These are phyloP conservation scores for Sepiola atlantica DNA, from an alignment of 2,888 invertebrate genomes.

Conservation along the genomic window DNA sequence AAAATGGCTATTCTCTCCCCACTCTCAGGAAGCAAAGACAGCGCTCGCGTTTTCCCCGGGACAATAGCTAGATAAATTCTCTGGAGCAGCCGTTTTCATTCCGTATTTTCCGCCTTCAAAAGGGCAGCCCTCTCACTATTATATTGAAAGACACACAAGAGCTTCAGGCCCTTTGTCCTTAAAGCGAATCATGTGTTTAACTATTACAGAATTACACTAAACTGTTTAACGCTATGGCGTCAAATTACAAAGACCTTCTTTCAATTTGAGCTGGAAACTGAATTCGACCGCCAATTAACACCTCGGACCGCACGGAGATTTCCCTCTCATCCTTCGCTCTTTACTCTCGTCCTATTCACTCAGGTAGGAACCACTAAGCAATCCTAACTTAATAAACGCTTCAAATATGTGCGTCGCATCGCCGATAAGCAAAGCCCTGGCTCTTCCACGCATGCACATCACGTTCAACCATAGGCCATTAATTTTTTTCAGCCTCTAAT, in stretches of 20 bases:
- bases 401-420: neutral
- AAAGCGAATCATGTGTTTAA: neutral
- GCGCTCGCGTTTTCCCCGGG: no score
- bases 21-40: no score
- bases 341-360: neutral
- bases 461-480: conserved; percentile 14
- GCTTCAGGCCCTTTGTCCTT: neutral
- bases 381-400: neutral
- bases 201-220: neutral
- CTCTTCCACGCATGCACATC: neutral
- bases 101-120: no score
- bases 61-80: no score
- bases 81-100: no score
- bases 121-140: no score
- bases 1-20: no score
- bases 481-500: neutral
- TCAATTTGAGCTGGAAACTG: neutral
- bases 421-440: neutral
- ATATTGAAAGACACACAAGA: neutral
- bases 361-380: conserved; percentile 4
- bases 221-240: neutral
- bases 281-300: neutral
- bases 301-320: neutral
- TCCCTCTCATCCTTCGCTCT: neutral
- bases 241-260: neutral